Conservation (phyloP, 2,797 vertebrate species). For the Columba guinea region DNA sequence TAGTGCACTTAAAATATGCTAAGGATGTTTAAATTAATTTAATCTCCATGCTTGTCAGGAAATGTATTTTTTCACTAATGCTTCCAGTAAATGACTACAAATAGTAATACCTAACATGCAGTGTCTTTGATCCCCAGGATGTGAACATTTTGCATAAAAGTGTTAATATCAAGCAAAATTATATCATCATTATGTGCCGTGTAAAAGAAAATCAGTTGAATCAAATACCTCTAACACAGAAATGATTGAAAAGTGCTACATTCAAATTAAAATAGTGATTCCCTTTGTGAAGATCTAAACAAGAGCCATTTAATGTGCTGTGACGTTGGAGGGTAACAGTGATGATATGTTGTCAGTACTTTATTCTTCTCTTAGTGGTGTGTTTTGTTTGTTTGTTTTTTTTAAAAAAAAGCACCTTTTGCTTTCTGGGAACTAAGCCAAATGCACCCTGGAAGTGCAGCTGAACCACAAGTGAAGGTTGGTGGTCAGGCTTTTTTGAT, state of each 20-base stretch:
- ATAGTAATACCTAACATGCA: neutral
- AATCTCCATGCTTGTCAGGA: neutral
- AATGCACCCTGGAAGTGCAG: neutral
- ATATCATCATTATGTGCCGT: neutral
- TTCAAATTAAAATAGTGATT: slow-evolving; percentile 13
- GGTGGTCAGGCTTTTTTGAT: neutral
- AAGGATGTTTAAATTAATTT: slow-evolving; percentile 18
- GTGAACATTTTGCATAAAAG: neutral
- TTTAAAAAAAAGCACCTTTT: neutral
- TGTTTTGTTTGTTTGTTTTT: neutral
- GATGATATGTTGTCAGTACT: neutral
- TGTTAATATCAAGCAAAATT: neutral
- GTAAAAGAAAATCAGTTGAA: neutral
- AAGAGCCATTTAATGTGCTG: neutral
- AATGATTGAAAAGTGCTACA: neutral
- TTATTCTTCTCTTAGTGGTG: too few species aligned
- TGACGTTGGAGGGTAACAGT: neutral
- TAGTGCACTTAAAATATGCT: slow-evolving; percentile 5
- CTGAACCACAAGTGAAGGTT: neutral
- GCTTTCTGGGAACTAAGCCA: neutral
- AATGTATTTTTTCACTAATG: neutral
- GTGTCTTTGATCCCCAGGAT: neutral
- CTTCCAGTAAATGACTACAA: neutral
- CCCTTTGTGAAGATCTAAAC: neutral
- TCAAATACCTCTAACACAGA: neutral